Evolutionary conservation across 2,888 invertebrate species (phyloP), one percentile per base, ranked within the genome.

Genomic region (Sinopyrophorus schimmeli): DNA sequence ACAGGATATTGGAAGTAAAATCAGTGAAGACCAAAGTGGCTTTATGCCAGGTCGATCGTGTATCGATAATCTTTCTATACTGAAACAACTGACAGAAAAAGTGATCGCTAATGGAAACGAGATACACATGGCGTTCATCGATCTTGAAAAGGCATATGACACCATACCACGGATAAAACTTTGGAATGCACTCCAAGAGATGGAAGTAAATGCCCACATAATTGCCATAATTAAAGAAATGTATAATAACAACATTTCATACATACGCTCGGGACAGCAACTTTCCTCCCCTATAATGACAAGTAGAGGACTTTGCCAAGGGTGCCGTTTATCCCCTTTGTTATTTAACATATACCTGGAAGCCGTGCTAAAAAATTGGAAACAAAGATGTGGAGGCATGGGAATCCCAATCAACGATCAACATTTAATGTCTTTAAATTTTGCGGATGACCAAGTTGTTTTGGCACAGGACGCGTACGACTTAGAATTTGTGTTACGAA

Each of bases 401-500:
- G 14, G 35, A 3, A 21, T 35, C 4, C 21, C 21, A 4, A 21
- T 35, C 7, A 24, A 24, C 24, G 23, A 2, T 7, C 23, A 21
- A 2, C 23, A 7, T n/a, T 9, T 21, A 9, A 9, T 9, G 7
- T n/a, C n/a, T 3, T 9, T 21, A 7, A 21, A 21, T 21, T 21
- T 21, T 21, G 3, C 2, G 2, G 23, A 3, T 3, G 23, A 21
- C 3, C 2, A 21, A 9, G 23, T 3, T 9, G 5, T 27, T 2
- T 11, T 21, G 23, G 23, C 23, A 21, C 23, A 21, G 3, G n/a
- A 21, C 9, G 7, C 23, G 9, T 21, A 21, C 23, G 23, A 21
- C 23, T 9, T 39, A 14, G 37, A 44, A 26, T 44, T 39, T 26
- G 38, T 39, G 40, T 12, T 47, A 12, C 23, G 14, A 12, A 28